These are phyloP conservation scores for Sigmodon hispidus DNA, from an alignment of 2,113 vertebrate species.

Conservation along the genomic window DNA sequence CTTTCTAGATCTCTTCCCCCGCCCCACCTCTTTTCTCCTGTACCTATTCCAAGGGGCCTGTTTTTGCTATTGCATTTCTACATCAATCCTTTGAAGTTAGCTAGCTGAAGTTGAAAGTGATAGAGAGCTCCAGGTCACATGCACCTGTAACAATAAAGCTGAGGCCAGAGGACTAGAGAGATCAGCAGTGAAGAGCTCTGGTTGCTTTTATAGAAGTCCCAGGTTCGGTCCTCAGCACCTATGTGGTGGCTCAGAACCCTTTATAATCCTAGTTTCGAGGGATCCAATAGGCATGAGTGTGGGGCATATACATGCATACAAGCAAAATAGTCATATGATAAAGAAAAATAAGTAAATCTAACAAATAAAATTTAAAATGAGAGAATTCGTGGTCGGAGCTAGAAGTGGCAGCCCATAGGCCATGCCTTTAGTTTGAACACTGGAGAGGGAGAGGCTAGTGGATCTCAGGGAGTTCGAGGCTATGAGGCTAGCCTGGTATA, in stretches of 20 bases:
- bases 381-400: background rate
- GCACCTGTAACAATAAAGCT: background rate
- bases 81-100: conserved; percentile 15
- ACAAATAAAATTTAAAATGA: background rate
- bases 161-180: background rate
- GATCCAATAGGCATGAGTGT: background rate
- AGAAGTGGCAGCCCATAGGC: background rate
- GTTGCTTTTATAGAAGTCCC: background rate
- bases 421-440: background rate
- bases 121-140: background rate
- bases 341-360: background rate
- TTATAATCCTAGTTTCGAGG: too few species aligned
- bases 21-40: background rate
- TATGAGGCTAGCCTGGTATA: background rate
- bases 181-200: too few species aligned
- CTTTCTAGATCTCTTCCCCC: background rate
- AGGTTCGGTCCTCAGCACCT: background rate
- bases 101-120: background rate
- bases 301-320: background rate
- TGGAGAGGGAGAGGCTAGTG: background rate
- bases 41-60: background rate
- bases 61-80: conserved; percentile 31
- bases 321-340: background rate
- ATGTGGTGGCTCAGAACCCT: background rate
- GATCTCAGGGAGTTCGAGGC: background rate